Conservation (phyloP, 2,113 vertebrate species). For the Isichthys henryi region DNA sequence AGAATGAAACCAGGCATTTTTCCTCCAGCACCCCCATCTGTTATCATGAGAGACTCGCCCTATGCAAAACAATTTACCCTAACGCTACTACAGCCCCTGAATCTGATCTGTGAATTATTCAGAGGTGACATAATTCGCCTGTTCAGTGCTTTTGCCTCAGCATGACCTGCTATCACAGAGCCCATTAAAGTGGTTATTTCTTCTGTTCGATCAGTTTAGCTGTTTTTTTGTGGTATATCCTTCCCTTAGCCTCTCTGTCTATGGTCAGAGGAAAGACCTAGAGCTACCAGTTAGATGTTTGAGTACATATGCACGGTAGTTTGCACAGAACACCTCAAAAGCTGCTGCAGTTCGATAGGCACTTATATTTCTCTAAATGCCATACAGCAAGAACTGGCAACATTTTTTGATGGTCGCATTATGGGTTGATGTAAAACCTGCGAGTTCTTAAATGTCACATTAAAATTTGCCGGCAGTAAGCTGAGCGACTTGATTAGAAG, state of each 20-base stretch:
- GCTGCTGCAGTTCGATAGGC: slow-evolving; percentile 39
- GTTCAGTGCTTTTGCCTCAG: slow-evolving; percentile 23
- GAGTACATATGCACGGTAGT: slow-evolving; percentile 54
- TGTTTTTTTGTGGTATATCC: slow-evolving; percentile 14
- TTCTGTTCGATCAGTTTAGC: slow-evolving; percentile 31
- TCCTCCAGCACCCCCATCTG: background rate
- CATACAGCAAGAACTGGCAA: background rate
- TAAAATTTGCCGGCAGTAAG: background rate
- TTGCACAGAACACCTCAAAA: slow-evolving; percentile 61
- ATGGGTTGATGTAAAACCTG: background rate
- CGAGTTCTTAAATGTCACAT: background rate
- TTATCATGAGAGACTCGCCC: background rate
- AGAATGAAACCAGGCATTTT: background rate
- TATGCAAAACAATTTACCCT: background rate
- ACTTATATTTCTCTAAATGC: slow-evolving; percentile 23
- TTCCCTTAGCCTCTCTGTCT: slow-evolving; percentile 20
- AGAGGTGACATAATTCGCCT: slow-evolving; percentile 25
- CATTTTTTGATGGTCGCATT: background rate
- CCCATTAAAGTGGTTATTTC: slow-evolving; percentile 30
- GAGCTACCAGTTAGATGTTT: slow-evolving; percentile 41
- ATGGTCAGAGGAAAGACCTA: background rate
- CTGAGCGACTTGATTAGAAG: background rate
- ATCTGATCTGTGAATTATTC: slow-evolving; percentile 29
- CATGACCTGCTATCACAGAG: slow-evolving; percentile 27
- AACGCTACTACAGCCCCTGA: slow-evolving; percentile 13